Evolutionary conservation across 2,888 invertebrate genomes (phyloP), one percentile per base, ranked within the genome.

Genomic region (Empis livida): DNA sequence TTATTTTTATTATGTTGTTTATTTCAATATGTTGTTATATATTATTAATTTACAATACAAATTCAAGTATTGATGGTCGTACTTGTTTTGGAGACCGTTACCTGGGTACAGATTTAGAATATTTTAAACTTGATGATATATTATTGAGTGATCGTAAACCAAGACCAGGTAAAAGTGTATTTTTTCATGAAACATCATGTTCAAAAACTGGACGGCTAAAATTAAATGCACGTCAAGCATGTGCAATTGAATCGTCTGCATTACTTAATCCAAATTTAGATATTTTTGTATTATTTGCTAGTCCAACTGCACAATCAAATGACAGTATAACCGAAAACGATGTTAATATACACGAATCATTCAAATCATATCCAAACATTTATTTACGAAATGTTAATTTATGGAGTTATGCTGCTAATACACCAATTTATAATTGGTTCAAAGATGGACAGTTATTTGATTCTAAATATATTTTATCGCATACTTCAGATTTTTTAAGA

Each of bases 181-280:
- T 69, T 49, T 70, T 70, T 51, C 69, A 69, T 42, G 70, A 70
- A 53, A 69, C 70, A 6, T 63, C 65, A 16, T 69, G 69, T 35
- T 42, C 46, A 5, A 5, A n/a, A 3, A 31, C 44, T 20, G 46
- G 38, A 10, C 20, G 40, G 3, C 16, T 27, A 41, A n/a, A 27
- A 23, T 48, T 69, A 5, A 64, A 57, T n/a, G 54, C 62, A 13
- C 56, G 67, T 5, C 65, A 68, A 55, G 66, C 67, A 0, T 69
- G 68, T 52, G 62, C 67, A 1, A 62, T 69, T n/a, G 68, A 69
- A 56, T 69, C 68, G 0, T 62, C 68, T 1, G 68, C 69, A 2
- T 49, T 61, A 14, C 53, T 57, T 38, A 69, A 69, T 57, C 64
- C 67, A n/a, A 57, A 60, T 45, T 57, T 59, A 3, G 56, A 62